Evolutionary conservation across 35 echinoderm and acorn worm genomes (phyloP).

Genomic region (Apostichopus japonicus): DNA sequence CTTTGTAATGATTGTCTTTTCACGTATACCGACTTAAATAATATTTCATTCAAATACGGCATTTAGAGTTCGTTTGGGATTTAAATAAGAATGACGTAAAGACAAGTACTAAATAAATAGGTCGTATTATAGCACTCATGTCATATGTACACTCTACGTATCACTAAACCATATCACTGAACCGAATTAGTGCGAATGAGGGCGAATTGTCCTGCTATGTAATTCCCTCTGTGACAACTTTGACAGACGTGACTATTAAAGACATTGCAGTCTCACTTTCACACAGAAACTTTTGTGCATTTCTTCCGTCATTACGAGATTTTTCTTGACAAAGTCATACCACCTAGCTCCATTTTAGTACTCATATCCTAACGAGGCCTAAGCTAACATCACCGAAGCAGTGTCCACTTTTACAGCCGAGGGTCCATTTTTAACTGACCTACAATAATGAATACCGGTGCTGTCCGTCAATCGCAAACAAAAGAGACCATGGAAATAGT

Average conservation of each 20-base stretch:
- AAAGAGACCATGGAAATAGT: conserved; percentile 21
- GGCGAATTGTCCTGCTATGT: neutral
- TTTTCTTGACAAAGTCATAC: neutral
- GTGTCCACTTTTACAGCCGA: neutral
- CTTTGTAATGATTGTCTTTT: no score
- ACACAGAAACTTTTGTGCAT: neutral
- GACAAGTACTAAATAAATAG: no score
- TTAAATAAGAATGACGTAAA: no score
- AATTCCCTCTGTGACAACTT: neutral
- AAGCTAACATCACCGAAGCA: neutral
- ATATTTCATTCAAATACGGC: no score
- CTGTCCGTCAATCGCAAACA: conserved; percentile 7
- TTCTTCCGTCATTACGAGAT: neutral
- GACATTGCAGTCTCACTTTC: neutral
- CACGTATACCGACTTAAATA: no score
- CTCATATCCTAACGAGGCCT: neutral
- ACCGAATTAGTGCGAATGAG: no score
- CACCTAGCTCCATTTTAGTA: neutral
- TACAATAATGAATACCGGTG: conserved; percentile 1
- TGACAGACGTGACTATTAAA: neutral
- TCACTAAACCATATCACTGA: no score
- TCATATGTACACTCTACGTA: no score
- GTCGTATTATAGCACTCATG: no score
- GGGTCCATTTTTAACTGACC: neutral
- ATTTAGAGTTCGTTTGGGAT: no score